Base-by-base conservation (phyloP, 2,113 vertebrate species). In the Sialia sialis region DNA sequence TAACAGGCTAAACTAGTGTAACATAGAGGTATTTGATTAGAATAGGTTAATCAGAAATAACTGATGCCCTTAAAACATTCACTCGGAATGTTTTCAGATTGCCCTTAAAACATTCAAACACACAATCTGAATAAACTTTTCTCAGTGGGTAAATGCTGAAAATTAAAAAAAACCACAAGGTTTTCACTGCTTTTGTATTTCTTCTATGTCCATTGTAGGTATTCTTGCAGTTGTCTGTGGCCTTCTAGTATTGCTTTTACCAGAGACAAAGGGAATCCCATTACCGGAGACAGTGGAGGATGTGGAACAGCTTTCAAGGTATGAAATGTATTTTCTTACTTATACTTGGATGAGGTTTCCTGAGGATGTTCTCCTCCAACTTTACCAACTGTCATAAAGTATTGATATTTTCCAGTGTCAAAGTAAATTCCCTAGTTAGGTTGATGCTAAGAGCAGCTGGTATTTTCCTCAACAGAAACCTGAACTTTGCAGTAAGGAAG, bases 271-370 rank as follows among this genome's bases (percentile, higher is more conserved):
- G 94, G 99, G 99, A 4, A 97, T 98, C 5, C 96, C 98, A 30
- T 98, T 99, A 93, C 99, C 99, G 8, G 99, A 99, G 86, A 99
- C 99, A 62, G 98, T 99, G 63, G 98, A 99, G 1, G 98, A 99
- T n/a, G 98, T 99, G 4, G 99, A 99, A 68, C 97, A 98, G 41
- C 98, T 99, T 36, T 95, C 97, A 81, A 98, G 97, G 99, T 99
- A 97, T 58, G 34, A 85, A 80, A 54, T 18, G 4, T 27, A 27
- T 90, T 69, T 85, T 72, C 51, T 85, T 68, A 43, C 25, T 16
- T 68, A 19, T 52, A 46, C 14, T 43, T 30, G 23, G 16, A 16
- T 69, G 39, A 77, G 25, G 7, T 91, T 81, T 88, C 25, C 38
- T 52, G 41, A 74, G 43, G 5, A 10, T 46, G 2, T 51, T 74